These are phyloP conservation scores for Smittia sp. DNA, from an alignment of 2,888 invertebrate genomes.

Conservation along the genomic window DNA sequence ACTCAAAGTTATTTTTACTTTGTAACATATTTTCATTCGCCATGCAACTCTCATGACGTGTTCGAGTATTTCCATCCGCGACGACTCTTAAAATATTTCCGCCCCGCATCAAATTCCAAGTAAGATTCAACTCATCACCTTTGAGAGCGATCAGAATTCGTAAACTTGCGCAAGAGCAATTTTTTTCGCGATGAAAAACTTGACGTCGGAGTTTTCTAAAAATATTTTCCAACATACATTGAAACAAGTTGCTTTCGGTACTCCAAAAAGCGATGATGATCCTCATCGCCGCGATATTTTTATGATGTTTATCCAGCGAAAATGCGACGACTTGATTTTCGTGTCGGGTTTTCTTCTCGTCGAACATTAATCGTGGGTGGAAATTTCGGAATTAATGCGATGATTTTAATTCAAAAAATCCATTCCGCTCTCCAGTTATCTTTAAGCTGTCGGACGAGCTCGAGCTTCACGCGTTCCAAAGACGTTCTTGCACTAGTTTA, in stretches of 20 bases:
- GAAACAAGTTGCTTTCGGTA: not conserved
- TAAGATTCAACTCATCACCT: not conserved
- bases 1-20: no score
- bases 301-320: conserved; percentile 24
- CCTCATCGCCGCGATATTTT: not conserved
- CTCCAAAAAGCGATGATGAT: conserved; percentile 8
- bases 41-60: not conserved
- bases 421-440: conserved; percentile 43
- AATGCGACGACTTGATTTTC: not conserved
- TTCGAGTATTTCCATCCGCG: not conserved
- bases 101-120: not conserved
- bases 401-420: not conserved
- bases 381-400: conserved; percentile 33
- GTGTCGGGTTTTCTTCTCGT: not conserved
- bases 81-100: not conserved
- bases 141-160: not conserved
- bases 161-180: not conserved
- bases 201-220: conserved; percentile 4
- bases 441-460: conserved; percentile 44
- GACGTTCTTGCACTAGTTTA: not conserved
- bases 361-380: conserved; percentile 18
- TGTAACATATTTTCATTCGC: not conserved
- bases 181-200: not conserved
- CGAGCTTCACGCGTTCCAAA: conserved; percentile 42
- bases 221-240: conserved; percentile 19